phyloP scores from a whole-genome alignment of 2,888 invertebrate species.

The Stenolophus ochropezus region DNA sequence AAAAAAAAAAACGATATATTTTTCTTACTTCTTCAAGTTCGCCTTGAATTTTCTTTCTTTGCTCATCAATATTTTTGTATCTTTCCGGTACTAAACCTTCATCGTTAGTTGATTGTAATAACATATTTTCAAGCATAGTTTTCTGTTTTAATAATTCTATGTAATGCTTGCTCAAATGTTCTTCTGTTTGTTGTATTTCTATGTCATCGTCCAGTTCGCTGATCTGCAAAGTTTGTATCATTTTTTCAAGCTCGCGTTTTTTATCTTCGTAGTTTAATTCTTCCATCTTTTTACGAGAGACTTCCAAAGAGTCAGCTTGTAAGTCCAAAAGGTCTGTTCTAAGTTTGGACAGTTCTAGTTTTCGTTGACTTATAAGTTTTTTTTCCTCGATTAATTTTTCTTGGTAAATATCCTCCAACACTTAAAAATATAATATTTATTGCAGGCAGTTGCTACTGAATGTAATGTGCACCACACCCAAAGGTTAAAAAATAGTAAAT shows the following conservation, averaged over 20 bases:
- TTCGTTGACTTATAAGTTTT: constrained; percentile 61
- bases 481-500: too few relatives aligned
- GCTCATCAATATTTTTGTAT: constrained; percentile 59
- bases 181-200: constrained; percentile 64
- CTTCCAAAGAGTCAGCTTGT: constrained; percentile 66
- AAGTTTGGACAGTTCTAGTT: constrained; percentile 10
- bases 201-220: constrained; percentile 61
- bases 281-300: constrained; percentile 64
- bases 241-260: constrained; percentile 63
- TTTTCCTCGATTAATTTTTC: constrained; percentile 59
- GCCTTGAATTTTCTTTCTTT: constrained; percentile 63
- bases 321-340: constrained; percentile 49
- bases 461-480: too few relatives aligned
- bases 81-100: constrained; percentile 46
- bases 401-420: constrained; percentile 57
- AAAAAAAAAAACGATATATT: neutral
- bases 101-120: constrained; percentile 44
- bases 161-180: constrained; percentile 66
- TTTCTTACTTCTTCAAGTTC: constrained; percentile 59
- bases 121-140: constrained; percentile 64
- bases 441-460: too few relatives aligned
- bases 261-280: constrained; percentile 62
- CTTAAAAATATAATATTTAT: constrained; percentile 19
- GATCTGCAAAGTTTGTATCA: constrained; percentile 64
- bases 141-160: constrained; percentile 67